Conservation (phyloP, 1,140 invertebrate genomes). For the Oncopodura yosiiana region DNA sequence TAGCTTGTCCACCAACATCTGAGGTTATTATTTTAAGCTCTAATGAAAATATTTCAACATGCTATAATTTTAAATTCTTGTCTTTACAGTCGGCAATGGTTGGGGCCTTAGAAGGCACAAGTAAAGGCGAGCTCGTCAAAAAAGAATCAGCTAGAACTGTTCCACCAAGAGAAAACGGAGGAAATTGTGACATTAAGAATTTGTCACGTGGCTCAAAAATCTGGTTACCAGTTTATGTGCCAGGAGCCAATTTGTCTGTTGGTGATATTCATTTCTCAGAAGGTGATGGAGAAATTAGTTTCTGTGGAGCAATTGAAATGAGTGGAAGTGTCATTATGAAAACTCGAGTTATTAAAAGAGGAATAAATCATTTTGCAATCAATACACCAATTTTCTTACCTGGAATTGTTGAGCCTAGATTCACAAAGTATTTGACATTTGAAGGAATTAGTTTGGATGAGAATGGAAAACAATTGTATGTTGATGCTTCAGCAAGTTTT, state of each 20-base stretch:
- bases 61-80: too few relatives aligned
- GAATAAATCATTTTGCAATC: neutral
- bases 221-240: constrained; percentile 24
- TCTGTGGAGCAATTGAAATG: constrained; percentile 11
- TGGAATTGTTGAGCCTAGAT: constrained; percentile 3
- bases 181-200: constrained; percentile 31
- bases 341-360: neutral
- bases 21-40: too few relatives aligned
- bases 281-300: constrained; percentile 26
- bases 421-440: constrained; percentile 11
- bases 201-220: constrained; percentile 24
- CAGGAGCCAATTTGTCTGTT: constrained; percentile 22
- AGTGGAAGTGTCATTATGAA: neutral
- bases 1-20: constrained; percentile 4
- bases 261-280: constrained; percentile 29
- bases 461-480: neutral
- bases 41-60: too few relatives aligned
- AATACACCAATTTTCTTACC: constrained; percentile 1
- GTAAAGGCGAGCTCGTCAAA: neutral
- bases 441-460: constrained; percentile 8
- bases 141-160: constrained; percentile 15
- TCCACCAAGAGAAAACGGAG: constrained; percentile 26
- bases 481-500: neutral
- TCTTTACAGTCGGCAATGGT: too few relatives aligned
- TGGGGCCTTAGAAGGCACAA: constrained; percentile 1